Base-by-base conservation (phyloP, 2,888 invertebrate genomes). In the Seira sanloemensis region DNA sequence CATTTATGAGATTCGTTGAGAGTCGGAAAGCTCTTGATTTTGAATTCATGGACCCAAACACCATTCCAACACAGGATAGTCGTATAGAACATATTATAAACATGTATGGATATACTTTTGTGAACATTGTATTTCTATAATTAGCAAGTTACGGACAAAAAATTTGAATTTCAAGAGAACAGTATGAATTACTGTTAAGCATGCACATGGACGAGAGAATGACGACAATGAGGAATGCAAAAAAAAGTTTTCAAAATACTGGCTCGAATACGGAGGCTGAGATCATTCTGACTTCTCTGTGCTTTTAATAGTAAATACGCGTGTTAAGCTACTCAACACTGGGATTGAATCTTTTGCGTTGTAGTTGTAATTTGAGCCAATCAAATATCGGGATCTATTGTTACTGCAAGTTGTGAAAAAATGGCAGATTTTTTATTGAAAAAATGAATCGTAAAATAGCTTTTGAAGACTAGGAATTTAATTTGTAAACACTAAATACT, bases 151-250 rank as follows among this genome's bases (percentile, higher is more conserved):
- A 50, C n/a, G n/a, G 50, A 50, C n/a, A 18, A 23, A 62, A 23
- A 62, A 62, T 21, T 21, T 2, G 2, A 62, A 62, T 62, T 21
- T 62, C 9, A 62, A 62, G 62, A 21, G 4, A 12, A 23, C 1
- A 62, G 21, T 21, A 21, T 62, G n/a, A 62, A 62, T 62, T 62
- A 62, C 62, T 62, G 62, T 62, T 62, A 62, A 9, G 21, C 62
- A 62, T 62, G 19, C 62, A 21, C 62, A 62, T 62, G 62, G 50
- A 7, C 12, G 12, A 50, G n/a, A 7, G 37, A 12, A 37, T 37
- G 5, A 37, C n/a, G n/a, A n/a, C n/a, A n/a, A n/a, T n/a, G n/a
- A n/a, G n/a, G n/a, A n/a, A n/a, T n/a, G n/a, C n/a, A n/a, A n/a
- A n/a, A n/a, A n/a, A n/a, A n/a, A n/a, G n/a, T n/a, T n/a, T n/a